These are phyloP conservation scores for Erebia palarica DNA, from an alignment of 2,888 invertebrate species.

Conservation along the genomic window DNA sequence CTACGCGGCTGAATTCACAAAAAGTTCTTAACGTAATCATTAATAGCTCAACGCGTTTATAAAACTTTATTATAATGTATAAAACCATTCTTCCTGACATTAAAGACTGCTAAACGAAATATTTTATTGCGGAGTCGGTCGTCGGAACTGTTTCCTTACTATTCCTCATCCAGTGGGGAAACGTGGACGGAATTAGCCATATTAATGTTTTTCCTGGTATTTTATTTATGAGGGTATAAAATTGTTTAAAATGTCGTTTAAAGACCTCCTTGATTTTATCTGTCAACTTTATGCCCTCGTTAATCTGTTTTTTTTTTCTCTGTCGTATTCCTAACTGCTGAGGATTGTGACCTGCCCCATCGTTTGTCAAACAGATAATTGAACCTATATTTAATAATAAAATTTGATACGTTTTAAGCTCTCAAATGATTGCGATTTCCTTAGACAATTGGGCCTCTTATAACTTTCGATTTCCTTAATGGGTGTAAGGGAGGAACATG, in stretches of 20 bases:
- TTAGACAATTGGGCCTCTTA: too few species aligned
- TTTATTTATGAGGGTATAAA: conserved; percentile 15
- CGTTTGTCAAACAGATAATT: too few species aligned
- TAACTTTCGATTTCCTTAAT: too few species aligned
- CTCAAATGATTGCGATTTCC: too few species aligned
- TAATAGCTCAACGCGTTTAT: conserved; percentile 21
- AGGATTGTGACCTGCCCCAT: too few species aligned
- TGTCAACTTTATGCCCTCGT: conserved; percentile 43
- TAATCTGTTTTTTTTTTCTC: conserved; percentile 37
- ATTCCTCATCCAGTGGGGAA: conserved; percentile 16
- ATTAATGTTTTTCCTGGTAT: conserved; percentile 13
- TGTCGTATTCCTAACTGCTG: too few species aligned
- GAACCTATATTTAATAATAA: too few species aligned
- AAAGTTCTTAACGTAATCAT: conserved; percentile 6
- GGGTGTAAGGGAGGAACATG: too few species aligned
- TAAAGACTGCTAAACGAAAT: conserved; percentile 19
- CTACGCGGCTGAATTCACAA: neutral
- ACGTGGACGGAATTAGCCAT: conserved; percentile 11
- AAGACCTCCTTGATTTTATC: conserved; percentile 36
- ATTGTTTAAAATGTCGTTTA: conserved; percentile 19
- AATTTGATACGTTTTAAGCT: too few species aligned
- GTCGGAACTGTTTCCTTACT: conserved; percentile 19
- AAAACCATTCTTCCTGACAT: conserved; percentile 24
- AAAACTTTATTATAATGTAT: conserved; percentile 24
- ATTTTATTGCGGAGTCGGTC: conserved; percentile 19